Percentiles rank a stretch among this genome's conserved stretches.
These are phyloP conservation scores for Tyrophagus putrescentiae DNA, from an alignment of 1,140 invertebrate genomes.

Conservation along the genomic window DNA sequence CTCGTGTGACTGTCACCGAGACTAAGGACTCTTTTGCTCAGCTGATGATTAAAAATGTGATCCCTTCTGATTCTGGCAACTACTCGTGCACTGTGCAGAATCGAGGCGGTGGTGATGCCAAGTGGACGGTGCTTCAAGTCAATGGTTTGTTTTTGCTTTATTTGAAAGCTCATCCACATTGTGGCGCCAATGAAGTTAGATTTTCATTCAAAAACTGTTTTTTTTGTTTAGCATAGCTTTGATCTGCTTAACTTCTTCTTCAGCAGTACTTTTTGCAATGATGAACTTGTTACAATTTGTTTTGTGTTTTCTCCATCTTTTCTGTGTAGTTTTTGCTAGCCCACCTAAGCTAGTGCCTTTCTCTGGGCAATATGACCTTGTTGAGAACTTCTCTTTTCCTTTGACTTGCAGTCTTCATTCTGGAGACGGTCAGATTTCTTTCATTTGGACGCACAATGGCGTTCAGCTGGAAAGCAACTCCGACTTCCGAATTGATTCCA, in stretches of 20 bases:
- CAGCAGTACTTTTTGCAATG: no score
- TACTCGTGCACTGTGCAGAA: slow-evolving; percentile 5
- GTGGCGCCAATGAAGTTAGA: no score
- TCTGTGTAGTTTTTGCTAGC: not conserved
- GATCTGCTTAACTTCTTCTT: no score
- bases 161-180: no score
- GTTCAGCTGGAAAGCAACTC: not conserved
- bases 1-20: no score
- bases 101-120: not conserved
- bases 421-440: no score
- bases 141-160: slow-evolving; percentile 17
- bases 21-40: not conserved
- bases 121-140: not conserved
- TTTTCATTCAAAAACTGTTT: no score
- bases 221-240: no score
- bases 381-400: not conserved
- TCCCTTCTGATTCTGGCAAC: not conserved
- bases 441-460: not conserved
- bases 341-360: not conserved
- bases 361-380: not conserved
- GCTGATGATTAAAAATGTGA: not conserved
- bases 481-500: no score
- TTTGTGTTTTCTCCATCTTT: no score
- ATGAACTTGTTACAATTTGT: no score
- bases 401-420: not conserved